These are phyloP conservation scores for Sinelater perroti DNA, from an alignment of 2,888 invertebrate species.

Conservation along the genomic window DNA sequence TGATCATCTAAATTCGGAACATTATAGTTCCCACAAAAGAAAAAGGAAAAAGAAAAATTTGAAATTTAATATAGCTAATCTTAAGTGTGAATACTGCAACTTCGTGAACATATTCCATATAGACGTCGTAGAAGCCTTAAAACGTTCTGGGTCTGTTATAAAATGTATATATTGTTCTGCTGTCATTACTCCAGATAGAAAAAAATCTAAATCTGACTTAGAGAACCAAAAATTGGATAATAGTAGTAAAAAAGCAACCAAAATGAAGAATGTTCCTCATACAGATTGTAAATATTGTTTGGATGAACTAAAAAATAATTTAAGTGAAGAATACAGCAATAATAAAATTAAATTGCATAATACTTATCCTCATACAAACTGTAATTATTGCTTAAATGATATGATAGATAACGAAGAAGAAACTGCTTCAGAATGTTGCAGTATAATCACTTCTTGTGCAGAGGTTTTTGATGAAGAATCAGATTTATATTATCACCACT, in stretches of 20 bases:
- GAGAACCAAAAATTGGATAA: not conserved
- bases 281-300: constrained; percentile 6
- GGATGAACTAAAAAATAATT: not conserved
- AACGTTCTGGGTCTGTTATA: too few relatives aligned
- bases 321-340: not conserved
- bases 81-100: too few relatives aligned
- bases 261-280: constrained; percentile 1
- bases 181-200: too few relatives aligned
- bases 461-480: not conserved
- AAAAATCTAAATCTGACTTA: too few relatives aligned
- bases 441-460: not conserved
- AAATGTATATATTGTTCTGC: too few relatives aligned
- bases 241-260: not conserved
- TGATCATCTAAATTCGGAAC: too few relatives aligned
- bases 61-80: too few relatives aligned
- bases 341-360: not conserved
- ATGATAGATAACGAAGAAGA: not conserved
- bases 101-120: too few relatives aligned
- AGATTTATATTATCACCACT: too few relatives aligned
- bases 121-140: too few relatives aligned
- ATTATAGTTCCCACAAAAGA: too few relatives aligned
- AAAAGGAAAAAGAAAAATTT: too few relatives aligned
- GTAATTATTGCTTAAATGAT: not conserved
- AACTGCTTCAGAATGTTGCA: not conserved
- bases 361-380: not conserved